A percentile compares a stretch with the other conserved stretches of the same genome.
These are phyloP conservation scores for Hemiscyllium ocellatum DNA, from an alignment of 2,113 vertebrate species.

Conservation along the genomic window DNA sequence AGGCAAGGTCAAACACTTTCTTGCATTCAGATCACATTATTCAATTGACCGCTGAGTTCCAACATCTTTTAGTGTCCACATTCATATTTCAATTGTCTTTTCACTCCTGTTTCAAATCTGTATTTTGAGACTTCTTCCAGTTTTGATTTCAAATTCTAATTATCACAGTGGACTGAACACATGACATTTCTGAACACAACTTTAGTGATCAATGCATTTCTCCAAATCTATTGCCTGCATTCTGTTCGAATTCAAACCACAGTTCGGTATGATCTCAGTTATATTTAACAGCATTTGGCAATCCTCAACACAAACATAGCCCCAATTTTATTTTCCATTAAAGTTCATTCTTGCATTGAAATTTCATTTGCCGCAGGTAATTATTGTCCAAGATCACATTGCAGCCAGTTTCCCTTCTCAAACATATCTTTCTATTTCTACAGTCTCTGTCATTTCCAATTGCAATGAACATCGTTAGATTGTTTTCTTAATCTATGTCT, in stretches of 20 bases:
- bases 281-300: not conserved
- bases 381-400: slow-evolving; percentile 9
- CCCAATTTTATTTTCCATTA: not conserved
- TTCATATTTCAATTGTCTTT: not conserved
- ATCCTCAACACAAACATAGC: not conserved
- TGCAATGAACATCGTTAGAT: not conserved
- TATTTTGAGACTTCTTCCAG: not conserved
- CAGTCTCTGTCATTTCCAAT: not conserved
- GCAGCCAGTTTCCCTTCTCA: not conserved
- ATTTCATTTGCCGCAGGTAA: slow-evolving; percentile 13
- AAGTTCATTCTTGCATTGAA: slow-evolving; percentile 1
- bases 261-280: not conserved
- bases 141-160: not conserved
- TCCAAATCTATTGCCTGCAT: not conserved
- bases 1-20: not conserved
- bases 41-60: not conserved
- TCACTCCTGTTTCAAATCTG: not conserved
- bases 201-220: not conserved
- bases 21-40: not conserved
- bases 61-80: not conserved
- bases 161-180: not conserved
- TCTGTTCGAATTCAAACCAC: not conserved
- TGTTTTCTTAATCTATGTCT: not conserved
- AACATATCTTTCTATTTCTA: not conserved
- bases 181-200: not conserved